Evolutionary conservation across 2,888 invertebrate species (phyloP).

Genomic region (Thera obeliscata): DNA sequence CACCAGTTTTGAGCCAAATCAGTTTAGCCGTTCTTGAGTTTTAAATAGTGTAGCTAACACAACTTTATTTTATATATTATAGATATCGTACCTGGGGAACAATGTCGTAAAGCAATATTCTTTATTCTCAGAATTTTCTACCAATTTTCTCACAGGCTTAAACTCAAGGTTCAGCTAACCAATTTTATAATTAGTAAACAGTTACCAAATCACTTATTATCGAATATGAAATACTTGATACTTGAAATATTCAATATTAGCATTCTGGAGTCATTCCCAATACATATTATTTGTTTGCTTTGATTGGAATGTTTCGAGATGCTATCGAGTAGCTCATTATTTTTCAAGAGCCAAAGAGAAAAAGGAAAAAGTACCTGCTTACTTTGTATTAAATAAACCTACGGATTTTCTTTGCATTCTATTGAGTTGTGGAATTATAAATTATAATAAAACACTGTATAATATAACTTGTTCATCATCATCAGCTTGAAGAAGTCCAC

Average conservation of each 20-base stretch:
- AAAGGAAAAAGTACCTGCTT: background rate
- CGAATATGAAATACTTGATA: background rate
- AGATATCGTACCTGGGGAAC: no score
- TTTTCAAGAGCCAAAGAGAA: constrained; percentile 41
- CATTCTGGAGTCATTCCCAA: constrained; percentile 14
- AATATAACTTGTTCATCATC: background rate
- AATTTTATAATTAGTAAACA: background rate
- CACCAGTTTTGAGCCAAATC: no score
- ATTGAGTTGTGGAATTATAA: background rate
- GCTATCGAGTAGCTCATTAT: constrained; percentile 58
- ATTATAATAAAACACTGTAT: background rate
- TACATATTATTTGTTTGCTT: constrained; percentile 29
- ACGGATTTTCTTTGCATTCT: background rate
- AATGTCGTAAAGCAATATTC: no score
- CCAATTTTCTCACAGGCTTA: no score
- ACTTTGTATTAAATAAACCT: background rate
- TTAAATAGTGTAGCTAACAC: no score
- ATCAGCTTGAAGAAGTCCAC: no score
- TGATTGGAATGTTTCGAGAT: constrained; percentile 48
- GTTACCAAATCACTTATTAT: background rate
- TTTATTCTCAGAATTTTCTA: no score
- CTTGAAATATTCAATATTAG: background rate
- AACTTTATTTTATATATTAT: no score
- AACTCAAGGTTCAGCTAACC: background rate
- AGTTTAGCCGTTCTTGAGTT: no score